These are phyloP conservation scores for Cephus nigrinus DNA, from an alignment of 2,888 invertebrate species.

Conservation along the genomic window DNA sequence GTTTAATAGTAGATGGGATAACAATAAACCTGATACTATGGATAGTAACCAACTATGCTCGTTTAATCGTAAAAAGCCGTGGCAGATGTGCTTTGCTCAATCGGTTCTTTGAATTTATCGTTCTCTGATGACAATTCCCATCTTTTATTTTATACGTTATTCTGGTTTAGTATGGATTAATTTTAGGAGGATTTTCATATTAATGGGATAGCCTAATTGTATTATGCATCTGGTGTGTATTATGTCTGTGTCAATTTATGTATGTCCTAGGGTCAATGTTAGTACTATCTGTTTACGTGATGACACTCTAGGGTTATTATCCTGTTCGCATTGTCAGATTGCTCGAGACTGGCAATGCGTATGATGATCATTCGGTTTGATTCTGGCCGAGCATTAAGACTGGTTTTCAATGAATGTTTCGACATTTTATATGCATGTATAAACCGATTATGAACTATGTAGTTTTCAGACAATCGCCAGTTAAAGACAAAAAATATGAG, in stretches of 20 bases:
- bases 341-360: not conserved
- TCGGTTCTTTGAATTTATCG: not conserved
- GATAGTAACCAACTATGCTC: not conserved
- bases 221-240: not conserved
- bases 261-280: not conserved
- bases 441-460: not conserved
- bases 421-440: not conserved
- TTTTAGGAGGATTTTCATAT: not conserved
- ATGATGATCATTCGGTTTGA: not conserved
- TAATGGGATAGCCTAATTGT: not conserved
- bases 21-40: not conserved
- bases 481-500: not conserved
- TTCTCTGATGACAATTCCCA: not conserved
- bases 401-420: not conserved
- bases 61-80: not conserved
- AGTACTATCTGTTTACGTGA: not conserved
- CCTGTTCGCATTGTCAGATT: not conserved
- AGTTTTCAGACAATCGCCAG: not conserved
- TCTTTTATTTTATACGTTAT: not conserved
- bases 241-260: not conserved
- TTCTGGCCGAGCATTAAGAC: not conserved
- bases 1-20: not conserved
- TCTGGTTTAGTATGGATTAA: not conserved
- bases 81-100: not conserved
- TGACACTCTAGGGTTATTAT: not conserved